Evolutionary conservation across 2,888 invertebrate genomes (phyloP).

Genomic region (Galeruca laticollis): DNA sequence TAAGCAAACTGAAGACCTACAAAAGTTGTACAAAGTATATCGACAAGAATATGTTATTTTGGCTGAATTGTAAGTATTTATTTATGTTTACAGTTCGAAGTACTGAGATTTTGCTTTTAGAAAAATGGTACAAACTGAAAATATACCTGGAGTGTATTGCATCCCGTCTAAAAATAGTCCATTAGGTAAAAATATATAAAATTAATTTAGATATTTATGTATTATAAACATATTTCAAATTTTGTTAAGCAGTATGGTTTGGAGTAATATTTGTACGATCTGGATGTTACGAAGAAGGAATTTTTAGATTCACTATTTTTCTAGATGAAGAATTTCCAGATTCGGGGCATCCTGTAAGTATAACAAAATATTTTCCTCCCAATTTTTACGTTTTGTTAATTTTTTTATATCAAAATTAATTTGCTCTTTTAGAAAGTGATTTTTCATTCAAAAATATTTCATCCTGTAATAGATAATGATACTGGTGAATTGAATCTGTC

Average conservation of each 20-base stretch:
- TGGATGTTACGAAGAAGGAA: slow-evolving; percentile 89
- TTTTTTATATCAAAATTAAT: neutral
- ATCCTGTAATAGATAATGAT: slow-evolving; percentile 85
- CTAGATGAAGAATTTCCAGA: slow-evolving; percentile 92
- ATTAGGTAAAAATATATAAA: slow-evolving; percentile 73
- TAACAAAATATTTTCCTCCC: neutral
- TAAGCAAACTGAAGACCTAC: slow-evolving; percentile 70
- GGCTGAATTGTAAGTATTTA: slow-evolving; percentile 86
- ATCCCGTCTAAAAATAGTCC: slow-evolving; percentile 90
- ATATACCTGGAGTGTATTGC: slow-evolving; percentile 89
- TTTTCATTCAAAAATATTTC: slow-evolving; percentile 87
- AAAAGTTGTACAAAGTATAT: slow-evolving; percentile 79
- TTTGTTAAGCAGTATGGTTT: slow-evolving; percentile 81
- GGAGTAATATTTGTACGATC: slow-evolving; percentile 90
- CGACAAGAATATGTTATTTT: slow-evolving; percentile 91
- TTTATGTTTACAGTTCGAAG: neutral
- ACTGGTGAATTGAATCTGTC: slow-evolving; percentile 83
- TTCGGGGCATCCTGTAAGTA: slow-evolving; percentile 82
- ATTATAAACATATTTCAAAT: neutral
- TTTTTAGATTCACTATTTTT: slow-evolving; percentile 89
- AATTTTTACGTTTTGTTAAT: neutral
- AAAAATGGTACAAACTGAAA: slow-evolving; percentile 86
- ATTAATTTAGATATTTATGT: slow-evolving; percentile 16
- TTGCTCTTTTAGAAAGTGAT: slow-evolving; percentile 77
- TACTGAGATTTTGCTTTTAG: slow-evolving; percentile 68